Evolutionary conservation across 1,140 invertebrate genomes (phyloP).

Genomic region (fruit fly (Drosophila melanogaster)): DNA sequence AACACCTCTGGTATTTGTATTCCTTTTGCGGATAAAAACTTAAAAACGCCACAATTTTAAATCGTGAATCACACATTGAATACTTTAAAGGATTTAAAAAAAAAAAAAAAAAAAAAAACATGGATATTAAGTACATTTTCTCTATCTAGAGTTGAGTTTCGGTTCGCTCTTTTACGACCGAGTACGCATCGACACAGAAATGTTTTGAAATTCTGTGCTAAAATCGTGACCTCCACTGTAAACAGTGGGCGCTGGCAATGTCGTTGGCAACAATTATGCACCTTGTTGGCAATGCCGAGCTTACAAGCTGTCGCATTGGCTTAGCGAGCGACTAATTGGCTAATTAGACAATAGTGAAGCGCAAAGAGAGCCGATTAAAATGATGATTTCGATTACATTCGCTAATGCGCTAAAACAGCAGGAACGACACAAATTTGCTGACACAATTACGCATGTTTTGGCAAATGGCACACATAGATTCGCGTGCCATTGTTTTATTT

Average conservation of each 20-base stretch:
- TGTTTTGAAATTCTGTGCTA: neutral
- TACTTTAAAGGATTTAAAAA: too few species aligned
- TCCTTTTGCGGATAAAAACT: too few species aligned
- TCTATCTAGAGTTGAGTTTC: too few species aligned
- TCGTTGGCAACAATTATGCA: conserved; percentile 57
- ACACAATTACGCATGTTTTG: conserved; percentile 24
- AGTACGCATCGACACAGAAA: too few species aligned
- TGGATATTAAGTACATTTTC: too few species aligned
- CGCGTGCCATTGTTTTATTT: conserved; percentile 15
- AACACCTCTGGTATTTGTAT: neutral
- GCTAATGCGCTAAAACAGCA: conserved; percentile 21
- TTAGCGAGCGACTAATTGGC: conserved; percentile 55
- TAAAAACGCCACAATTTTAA: too few species aligned
- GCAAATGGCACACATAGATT: conserved; percentile 41
- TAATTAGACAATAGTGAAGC: conserved; percentile 53
- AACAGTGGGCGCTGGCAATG: conserved; percentile 34
- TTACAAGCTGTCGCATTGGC: conserved; percentile 39
- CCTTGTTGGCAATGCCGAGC: conserved; percentile 47
- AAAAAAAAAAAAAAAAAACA: too few species aligned
- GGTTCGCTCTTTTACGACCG: too few species aligned
- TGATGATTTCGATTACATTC: conserved; percentile 44
- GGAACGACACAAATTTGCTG: conserved; percentile 22
- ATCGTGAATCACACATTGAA: neutral
- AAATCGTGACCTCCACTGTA: conserved; percentile 9
- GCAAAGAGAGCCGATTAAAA: conserved; percentile 30